Conservation (phyloP, 2,113 vertebrate species). For the Albula goreensis region DNA sequence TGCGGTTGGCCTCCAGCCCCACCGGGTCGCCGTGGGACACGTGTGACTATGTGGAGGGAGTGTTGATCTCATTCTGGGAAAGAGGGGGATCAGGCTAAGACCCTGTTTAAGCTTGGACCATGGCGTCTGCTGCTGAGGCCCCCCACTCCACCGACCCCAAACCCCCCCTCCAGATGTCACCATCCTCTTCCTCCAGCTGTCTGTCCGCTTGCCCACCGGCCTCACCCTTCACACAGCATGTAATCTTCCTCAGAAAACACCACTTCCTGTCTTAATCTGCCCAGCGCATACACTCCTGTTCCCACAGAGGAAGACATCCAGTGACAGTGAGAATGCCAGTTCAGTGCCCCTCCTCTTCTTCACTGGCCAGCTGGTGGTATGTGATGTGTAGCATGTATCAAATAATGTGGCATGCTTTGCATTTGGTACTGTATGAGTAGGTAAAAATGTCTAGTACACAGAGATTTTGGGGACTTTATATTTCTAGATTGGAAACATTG, state of each 20-base stretch:
- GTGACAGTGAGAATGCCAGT: too few relatives aligned
- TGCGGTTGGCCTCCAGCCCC: not conserved
- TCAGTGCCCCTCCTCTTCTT: not conserved
- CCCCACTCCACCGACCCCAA: conserved; percentile 8
- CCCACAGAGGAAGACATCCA: too few relatives aligned
- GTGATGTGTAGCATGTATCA: not conserved
- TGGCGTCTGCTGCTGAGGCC: conserved; percentile 11
- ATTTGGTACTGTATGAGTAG: too few relatives aligned
- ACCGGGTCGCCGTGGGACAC: not conserved
- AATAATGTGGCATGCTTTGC: not conserved
- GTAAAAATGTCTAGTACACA: too few relatives aligned
- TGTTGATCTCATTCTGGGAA: conserved; percentile 47
- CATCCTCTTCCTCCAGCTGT: conserved; percentile 42
- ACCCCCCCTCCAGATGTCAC: conserved; percentile 62
- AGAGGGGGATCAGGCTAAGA: conserved; percentile 51
- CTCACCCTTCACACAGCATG: not conserved
- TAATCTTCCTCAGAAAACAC: conserved; percentile 62
- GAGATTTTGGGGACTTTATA: too few relatives aligned
- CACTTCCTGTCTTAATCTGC: conserved; percentile 57
- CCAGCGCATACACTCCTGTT: not conserved
- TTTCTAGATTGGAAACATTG: too few relatives aligned
- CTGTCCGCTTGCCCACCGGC: not conserved
- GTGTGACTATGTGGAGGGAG: conserved; percentile 42
- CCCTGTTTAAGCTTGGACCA: conserved; percentile 55
- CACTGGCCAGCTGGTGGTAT: not conserved